A percentile compares a stretch with the other conserved stretches of the same genome.
Conservation (phyloP, 2,113 vertebrate genomes). For the Tragelaphus buxtoni region DNA sequence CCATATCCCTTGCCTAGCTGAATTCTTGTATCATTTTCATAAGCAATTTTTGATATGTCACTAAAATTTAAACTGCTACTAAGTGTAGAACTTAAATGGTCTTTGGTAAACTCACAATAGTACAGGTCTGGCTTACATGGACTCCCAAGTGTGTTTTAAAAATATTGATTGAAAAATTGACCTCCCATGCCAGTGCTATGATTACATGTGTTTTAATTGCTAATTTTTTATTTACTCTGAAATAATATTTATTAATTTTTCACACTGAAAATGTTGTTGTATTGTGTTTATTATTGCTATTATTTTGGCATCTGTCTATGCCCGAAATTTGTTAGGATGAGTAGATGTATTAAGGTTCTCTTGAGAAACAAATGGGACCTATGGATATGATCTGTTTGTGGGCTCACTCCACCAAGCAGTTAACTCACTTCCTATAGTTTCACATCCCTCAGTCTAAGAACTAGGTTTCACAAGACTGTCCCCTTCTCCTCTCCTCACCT, state of each 20-base stretch:
- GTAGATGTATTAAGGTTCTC: background rate
- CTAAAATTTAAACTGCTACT: background rate
- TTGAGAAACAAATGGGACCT: background rate
- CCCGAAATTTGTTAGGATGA: background rate
- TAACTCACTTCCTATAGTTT: background rate
- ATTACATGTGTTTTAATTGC: background rate
- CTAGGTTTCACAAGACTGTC: background rate
- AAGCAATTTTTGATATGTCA: conserved; percentile 28
- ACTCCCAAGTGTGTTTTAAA: background rate
- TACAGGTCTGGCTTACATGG: background rate
- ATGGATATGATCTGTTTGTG: background rate
- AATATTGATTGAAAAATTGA: background rate
- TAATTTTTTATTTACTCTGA: background rate
- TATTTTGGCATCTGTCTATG: background rate
- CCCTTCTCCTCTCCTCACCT: background rate
- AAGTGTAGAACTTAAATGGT: background rate
- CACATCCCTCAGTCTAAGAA: background rate
- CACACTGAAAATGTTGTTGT: background rate
- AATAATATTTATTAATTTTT: background rate
- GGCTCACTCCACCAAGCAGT: background rate
- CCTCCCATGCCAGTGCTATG: background rate
- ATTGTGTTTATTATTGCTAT: background rate
- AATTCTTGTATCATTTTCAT: background rate
- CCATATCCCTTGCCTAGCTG: too few species aligned
- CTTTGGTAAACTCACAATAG: background rate